Base-by-base conservation (phyloP, 37 sponge, comb jelly and placozoan genomes). In the Chondrilla cf. caribensis region DNA sequence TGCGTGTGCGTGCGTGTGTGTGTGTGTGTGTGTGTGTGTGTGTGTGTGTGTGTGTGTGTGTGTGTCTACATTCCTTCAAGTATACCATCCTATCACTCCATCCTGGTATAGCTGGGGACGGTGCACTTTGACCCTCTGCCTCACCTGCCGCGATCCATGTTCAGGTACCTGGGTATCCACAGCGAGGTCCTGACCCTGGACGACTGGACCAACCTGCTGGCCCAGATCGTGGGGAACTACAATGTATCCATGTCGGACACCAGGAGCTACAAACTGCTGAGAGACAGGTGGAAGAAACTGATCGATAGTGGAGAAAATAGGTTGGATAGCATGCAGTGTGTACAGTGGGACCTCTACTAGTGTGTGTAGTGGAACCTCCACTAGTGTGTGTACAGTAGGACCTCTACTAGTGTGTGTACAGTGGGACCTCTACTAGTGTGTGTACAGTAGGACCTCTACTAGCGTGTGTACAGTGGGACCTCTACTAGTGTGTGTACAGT, bases 81-180 rank as follows among this genome's bases (percentile, higher is more conserved):
- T 22, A 62, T 19, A 6, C 64, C 64, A 6, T 62, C n/a, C 64
- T 62, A 68, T 42, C 70, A 32, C 81, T 44, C 51, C 19, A 38
- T 68, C 39, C 22, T 58, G n/a, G 70, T 21, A 41, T 55, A 90
- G 90, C 33, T 90, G 54, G 90, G 86, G 1, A 71, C 47, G 24
- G 54, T 85, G 3, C 64, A 83, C 58, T 86, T 90, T 83, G 86
- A 86, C 43, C 86, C 90, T 2, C 32, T 82, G 8, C 71, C 43
- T 21, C 78, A 64, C 19, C 19, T 42, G 24, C 33, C 32, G 22
- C 35, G 54, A 28, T n/a, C 41, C 76, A 54, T 81, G 59, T 58
- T 31, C 40, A 65, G 81, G 31, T 89, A 89, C 71, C 89, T 89
- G 9, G 86, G 86, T 11, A 36, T 81, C 42, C 21, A 73, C 38